A percentile compares a stretch with the other conserved stretches of the same genome.
These are phyloP conservation scores for Heteronetta atricapilla DNA, from an alignment of 2,113 vertebrate genomes.

Conservation along the genomic window DNA sequence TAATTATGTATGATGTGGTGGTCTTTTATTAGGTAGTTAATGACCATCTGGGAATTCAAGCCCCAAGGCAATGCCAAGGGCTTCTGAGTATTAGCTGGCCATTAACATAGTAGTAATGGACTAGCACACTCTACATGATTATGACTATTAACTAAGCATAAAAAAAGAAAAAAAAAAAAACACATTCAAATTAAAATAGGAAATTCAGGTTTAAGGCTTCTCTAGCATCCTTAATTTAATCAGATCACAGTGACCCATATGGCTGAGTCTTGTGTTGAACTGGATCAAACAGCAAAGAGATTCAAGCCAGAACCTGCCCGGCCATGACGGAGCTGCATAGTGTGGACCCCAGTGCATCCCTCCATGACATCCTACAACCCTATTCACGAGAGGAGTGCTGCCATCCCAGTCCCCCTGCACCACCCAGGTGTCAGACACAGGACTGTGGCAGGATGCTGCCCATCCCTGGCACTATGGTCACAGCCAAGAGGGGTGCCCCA, in stretches of 20 bases:
- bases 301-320: neutral
- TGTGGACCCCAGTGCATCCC: neutral
- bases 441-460: neutral
- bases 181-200: slow-evolving; percentile 49
- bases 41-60: slow-evolving; percentile 77
- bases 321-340: neutral
- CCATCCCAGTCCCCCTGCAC: neutral
- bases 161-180: slow-evolving; percentile 46
- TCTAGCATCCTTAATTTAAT: slow-evolving; percentile 61
- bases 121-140: slow-evolving; percentile 68
- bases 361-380: neutral
- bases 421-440: neutral
- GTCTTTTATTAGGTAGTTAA: slow-evolving; percentile 78
- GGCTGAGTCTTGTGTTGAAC: slow-evolving; percentile 33
- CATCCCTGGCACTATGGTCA: neutral
- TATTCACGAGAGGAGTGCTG: fast-evolving
- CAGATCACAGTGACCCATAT: slow-evolving; percentile 61
- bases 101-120: slow-evolving; percentile 72
- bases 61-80: slow-evolving; percentile 67
- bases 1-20: slow-evolving; percentile 77
- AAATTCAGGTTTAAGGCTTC: slow-evolving; percentile 64
- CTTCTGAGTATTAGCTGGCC: slow-evolving; percentile 71
- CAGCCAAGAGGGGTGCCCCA: neutral
- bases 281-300: neutral
- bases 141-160: slow-evolving; percentile 66